Base-by-base conservation (phyloP, 2,797 vertebrate species). In the Phyllotis vaccarum region DNA sequence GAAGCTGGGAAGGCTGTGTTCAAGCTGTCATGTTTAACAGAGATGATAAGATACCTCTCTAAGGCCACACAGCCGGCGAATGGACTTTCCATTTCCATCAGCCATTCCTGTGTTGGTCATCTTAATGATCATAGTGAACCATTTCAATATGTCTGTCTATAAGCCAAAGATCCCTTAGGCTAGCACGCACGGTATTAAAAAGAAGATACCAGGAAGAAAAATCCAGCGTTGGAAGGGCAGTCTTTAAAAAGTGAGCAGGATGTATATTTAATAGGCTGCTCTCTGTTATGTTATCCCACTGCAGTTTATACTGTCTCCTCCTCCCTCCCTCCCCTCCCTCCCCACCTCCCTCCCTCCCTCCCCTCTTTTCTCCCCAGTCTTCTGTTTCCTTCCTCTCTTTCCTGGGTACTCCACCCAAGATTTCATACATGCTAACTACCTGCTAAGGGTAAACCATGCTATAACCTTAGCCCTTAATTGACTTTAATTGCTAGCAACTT, bases 111-210 rank as follows among this genome's bases (percentile, higher is more conserved):
- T 17, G 17, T 27, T 6, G 21, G 52, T 76, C 17, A 5, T 21
- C 60, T 68, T 62, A 68, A 17, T 27, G 24, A 34, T 70, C 27
- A 13, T 75, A 58, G 56, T 56, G 43, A 21, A 37, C 16, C 17
- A 21, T 85, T 80, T 75, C 83, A 34, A 9, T 14, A 12, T 46
- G 40, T 90, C 49, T 95, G 1, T 88, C 62, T 94, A 72, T 91
- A 88, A 95, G 81, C 31, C 24, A 64, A 70, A 58, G 34, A 76
- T 43, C 79, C 72, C 14, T 89, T 83, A 70, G 58, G 86, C 22
- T 54, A 76, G 40, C 91, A 52, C n/a, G n/a, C 40, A 34, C 31
- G 87, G 94, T 85, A 96, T 87, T 81, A 86, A 58, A 60, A 90
- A 82, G 66, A 78, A 78, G 62, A 91, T 62, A 96, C 52, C 86